Evolutionary conservation across 2,888 invertebrate genomes (phyloP), one percentile per base, ranked within the genome.

Genomic region (Cyclophora punctaria): DNA sequence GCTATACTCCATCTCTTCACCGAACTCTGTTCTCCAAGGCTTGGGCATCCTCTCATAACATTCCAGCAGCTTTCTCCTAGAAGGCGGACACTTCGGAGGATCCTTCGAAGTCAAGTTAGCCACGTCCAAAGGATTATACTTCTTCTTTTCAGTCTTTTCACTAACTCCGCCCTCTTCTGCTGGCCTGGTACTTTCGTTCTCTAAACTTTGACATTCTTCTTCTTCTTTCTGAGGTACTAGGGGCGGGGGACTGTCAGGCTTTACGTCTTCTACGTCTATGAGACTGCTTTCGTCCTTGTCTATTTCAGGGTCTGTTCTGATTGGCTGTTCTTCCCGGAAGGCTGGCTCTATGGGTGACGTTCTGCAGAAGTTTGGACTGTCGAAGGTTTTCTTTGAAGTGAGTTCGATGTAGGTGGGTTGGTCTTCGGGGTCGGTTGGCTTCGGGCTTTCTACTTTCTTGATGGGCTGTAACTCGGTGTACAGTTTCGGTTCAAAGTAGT

Each of bases 1-100:
- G 69, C 94, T 95, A 88, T 93, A 95, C 84, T 95, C 95, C 60
- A 94, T 92, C 54, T 91, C 90, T 37, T 89, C 89, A 20, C 87
- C 85, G 45, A 83, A 71, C 47, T 90, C 90, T 33, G 91, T 90
- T 50, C 90, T 86, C 91, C 91, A 91, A n/a, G 90, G 90, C 64
- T 91, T 92, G 4, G 92, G 90, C 45, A 89, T 82, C 57, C 87
- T 78, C 34, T 84, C 86, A 52, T 83, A 80, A 3, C 77, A 71
- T 3, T 89, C 85, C 50, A 72, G 57, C 56, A 90, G 66, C 64
- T 90, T 90, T 63, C 90, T 90, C 60, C 90, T 81, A 1, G 83
- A 81, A 33, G 89, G 86, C 3, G 87, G 82, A 47, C 78, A 79
- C 3, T 88, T 90, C 2, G 91, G 90, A 1, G 91, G 91, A 67